These are phyloP conservation scores for Sebastes aleutianus DNA, from an alignment of 2,797 vertebrate genomes.

Conservation along the genomic window DNA sequence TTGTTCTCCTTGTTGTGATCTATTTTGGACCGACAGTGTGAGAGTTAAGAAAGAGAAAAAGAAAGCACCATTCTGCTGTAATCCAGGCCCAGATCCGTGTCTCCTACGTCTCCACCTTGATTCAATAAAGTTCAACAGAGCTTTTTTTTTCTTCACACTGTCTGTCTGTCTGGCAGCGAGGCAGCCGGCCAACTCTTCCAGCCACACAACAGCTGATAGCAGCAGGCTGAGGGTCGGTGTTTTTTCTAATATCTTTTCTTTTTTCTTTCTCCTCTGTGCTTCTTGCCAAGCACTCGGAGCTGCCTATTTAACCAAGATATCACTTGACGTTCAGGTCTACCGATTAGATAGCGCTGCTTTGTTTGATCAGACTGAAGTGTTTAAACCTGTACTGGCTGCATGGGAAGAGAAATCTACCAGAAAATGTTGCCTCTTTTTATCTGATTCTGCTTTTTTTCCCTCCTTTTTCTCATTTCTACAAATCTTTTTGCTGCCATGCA, in stretches of 20 bases:
- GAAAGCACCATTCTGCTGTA: background rate
- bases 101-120: constrained; percentile 66
- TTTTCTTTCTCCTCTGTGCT: background rate
- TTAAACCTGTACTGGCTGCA: constrained; percentile 29
- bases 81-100: constrained; percentile 25
- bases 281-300: constrained; percentile 31
- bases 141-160: constrained; percentile 22
- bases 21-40: background rate
- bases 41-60: background rate
- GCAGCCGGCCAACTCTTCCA: constrained; percentile 38
- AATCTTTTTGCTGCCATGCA: background rate
- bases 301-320: constrained; percentile 61
- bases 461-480: background rate
- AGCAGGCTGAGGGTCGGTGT: constrained; percentile 14
- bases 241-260: background rate
- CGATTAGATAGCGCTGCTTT: constrained; percentile 41
- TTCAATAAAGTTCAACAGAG: constrained; percentile 55
- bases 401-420: constrained; percentile 1
- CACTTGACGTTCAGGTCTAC: constrained; percentile 25
- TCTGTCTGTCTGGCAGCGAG: constrained; percentile 44
- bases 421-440: constrained; percentile 21
- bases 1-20: background rate
- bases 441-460: background rate
- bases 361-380: constrained; percentile 49
- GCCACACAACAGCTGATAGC: constrained; percentile 37